These are phyloP conservation scores for Acleris cristana DNA, from an alignment of 2,888 invertebrate genomes.

Conservation along the genomic window DNA sequence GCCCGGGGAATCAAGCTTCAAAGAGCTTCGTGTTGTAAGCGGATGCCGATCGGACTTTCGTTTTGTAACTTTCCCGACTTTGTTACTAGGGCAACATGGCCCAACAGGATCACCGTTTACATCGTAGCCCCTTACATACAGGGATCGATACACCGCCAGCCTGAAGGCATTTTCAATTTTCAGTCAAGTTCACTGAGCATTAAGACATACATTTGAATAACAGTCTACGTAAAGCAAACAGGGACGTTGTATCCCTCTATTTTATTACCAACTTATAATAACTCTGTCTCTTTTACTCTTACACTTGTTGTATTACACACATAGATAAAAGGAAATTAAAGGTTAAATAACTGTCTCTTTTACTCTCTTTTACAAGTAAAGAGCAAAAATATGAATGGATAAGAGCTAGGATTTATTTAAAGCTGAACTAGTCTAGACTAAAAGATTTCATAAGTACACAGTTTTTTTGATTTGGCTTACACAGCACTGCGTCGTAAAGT, in stretches of 20 bases:
- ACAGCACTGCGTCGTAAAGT: no score
- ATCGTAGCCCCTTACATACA: conserved; percentile 35
- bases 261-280: conserved; percentile 19
- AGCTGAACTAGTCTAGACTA: neutral
- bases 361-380: conserved; percentile 13
- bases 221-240: neutral
- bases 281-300: conserved; percentile 19
- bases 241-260: conserved; percentile 13
- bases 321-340: conserved; percentile 1
- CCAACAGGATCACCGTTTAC: conserved; percentile 47
- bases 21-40: neutral
- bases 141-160: conserved; percentile 10
- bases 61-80: conserved; percentile 57
- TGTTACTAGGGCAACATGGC: conserved; percentile 54
- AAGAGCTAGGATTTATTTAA: neutral
- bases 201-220: conserved; percentile 9
- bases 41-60: conserved; percentile 32
- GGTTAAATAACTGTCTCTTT: conserved; percentile 7
- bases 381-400: neutral
- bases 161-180: neutral
- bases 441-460: neutral
- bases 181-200: neutral
- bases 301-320: conserved; percentile 1
- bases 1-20: neutral
- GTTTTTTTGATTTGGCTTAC: neutral